These are phyloP conservation scores for Drosophila flavopinicola DNA, from an alignment of 2,888 invertebrate genomes.

Conservation along the genomic window DNA sequence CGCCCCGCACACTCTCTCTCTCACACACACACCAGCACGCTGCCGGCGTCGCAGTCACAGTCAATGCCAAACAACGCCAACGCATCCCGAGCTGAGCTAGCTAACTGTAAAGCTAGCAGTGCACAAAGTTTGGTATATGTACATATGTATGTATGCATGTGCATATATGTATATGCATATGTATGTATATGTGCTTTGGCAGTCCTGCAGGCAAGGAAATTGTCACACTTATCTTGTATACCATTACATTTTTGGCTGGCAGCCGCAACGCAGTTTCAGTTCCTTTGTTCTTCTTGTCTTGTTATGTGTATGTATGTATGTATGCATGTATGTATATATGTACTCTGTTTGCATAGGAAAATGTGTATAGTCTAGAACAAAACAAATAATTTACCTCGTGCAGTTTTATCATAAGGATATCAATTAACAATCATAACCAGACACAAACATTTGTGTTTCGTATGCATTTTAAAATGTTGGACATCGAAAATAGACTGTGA, in stretches of 20 bases:
- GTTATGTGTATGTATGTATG: not conserved
- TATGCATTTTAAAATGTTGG: too few species aligned
- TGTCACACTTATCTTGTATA: not conserved
- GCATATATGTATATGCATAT: not conserved
- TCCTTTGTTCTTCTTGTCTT: slow-evolving; percentile 39
- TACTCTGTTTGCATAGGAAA: too few species aligned
- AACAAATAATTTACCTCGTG: too few species aligned
- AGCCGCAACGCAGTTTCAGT: slow-evolving; percentile 45
- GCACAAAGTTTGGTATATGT: not conserved
- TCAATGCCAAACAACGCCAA: slow-evolving; percentile 22
- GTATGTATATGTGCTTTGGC: not conserved
- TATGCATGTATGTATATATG: too few species aligned
- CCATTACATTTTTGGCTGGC: slow-evolving; percentile 18
- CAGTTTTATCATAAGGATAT: too few species aligned
- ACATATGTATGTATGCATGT: not conserved
- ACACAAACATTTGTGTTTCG: too few species aligned
- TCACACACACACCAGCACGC: slow-evolving; percentile 10
- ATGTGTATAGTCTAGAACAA: too few species aligned
- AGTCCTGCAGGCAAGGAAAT: slow-evolving; percentile 5
- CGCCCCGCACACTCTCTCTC: slow-evolving; percentile 3
- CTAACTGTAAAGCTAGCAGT: not conserved
- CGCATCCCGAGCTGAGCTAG: slow-evolving; percentile 2
- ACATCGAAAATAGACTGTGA: too few species aligned
- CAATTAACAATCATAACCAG: too few species aligned
- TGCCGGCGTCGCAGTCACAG: slow-evolving; percentile 41